Base-by-base conservation (phyloP, 2,888 invertebrate species). In the Acanthopleura granulata region DNA sequence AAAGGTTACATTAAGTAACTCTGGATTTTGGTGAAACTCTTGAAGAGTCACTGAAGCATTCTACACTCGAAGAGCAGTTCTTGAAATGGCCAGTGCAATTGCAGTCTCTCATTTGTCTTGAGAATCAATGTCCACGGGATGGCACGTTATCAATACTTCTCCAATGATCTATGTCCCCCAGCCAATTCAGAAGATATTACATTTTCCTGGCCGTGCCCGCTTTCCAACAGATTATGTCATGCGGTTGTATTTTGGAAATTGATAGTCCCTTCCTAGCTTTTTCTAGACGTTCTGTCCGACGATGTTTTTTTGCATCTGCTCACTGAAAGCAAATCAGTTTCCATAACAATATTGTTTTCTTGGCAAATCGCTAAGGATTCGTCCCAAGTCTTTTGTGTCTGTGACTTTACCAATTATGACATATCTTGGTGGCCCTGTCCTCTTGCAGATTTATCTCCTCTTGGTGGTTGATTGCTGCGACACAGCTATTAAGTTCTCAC, bases 321-420 rank as follows among this genome's bases (percentile, higher is more conserved):
- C 66, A 22, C 25, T 27, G 15, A 27, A 27, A 66, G 16, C 66
- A 66, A 22, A 66, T 66, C 66, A 66, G 66, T 66, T 66, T 18
- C 66, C 66, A 66, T 66, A 66, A 66, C 66, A 66, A 66, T 66
- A 66, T 27, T 66, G 66, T 27, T 66, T 22, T 22, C 22, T 15
- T 18, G 25, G 29, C 22, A 27, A 62, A n/a, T 66, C 29, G 14
- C 66, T 27, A 27, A 66, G 66, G 25, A 16, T 66, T 27, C 29
- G 29, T 66, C 25, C 25, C 25, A 25, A 27, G 25, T 66, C 57
- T 66, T 16, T 66, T 66, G 66, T 66, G 16, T 27, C 66, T 27
- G 16, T 22, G 66, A 66, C 66, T 16, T 14, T 16, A 15, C 16
- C 66, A 66, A 66, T 66, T 66, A 66, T 25, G 66, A 22, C 66